Conservation (phyloP, 92 coral and sea anemone genomes). For the Hydrozoanthus gracilis region DNA sequence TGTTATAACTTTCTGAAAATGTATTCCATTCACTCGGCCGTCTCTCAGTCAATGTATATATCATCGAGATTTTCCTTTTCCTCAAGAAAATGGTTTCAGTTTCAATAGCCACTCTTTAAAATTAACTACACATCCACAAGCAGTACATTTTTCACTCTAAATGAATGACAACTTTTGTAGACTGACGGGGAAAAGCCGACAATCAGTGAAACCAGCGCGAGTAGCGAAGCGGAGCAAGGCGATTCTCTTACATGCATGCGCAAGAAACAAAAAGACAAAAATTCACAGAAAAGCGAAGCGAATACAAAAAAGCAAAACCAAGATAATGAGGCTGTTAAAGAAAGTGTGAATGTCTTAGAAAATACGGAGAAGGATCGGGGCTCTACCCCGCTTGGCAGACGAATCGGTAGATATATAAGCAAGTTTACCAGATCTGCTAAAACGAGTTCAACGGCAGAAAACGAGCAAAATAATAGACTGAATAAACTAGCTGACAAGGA, state of each 20-base stretch:
- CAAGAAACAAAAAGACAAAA: not conserved
- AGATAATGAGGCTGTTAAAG: not conserved
- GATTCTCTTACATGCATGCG: not conserved
- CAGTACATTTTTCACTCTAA: not conserved
- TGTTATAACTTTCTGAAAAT: too few relatives aligned
- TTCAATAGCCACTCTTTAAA: not conserved
- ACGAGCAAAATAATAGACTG: not conserved
- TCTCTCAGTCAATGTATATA: too few relatives aligned
- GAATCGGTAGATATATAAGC: constrained; percentile 43
- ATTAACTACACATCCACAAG: not conserved
- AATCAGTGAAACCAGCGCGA: constrained; percentile 2
- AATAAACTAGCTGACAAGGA: not conserved
- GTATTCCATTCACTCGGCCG: too few relatives aligned
- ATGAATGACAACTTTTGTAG: constrained; percentile 15
- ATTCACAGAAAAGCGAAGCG: not conserved
- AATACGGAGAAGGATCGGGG: constrained; percentile 23
- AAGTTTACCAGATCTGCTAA: constrained; percentile 28
- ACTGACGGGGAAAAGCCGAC: constrained; percentile 27
- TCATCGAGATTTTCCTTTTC: not conserved
- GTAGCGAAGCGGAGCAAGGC: constrained; percentile 17
- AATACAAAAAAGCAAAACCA: not conserved
- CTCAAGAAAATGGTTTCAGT: constrained; percentile 14
- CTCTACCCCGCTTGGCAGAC: constrained; percentile 1
- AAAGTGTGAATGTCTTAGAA: constrained; percentile 10
- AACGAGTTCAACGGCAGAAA: constrained; percentile 5